These are phyloP conservation scores for Hirundichthys speculiger DNA, from an alignment of 2,113 vertebrate species.

Conservation along the genomic window DNA sequence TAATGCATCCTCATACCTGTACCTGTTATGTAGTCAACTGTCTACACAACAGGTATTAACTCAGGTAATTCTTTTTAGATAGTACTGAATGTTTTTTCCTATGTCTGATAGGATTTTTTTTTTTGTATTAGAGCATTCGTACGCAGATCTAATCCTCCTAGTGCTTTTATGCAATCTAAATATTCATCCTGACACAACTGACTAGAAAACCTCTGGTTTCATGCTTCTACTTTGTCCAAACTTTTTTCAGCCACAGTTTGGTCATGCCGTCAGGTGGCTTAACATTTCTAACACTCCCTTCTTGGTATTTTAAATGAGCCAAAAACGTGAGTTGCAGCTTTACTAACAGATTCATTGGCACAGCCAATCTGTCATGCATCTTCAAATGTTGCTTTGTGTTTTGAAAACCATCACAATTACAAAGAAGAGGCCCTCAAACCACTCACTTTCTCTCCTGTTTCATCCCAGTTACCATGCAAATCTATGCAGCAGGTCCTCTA, in stretches of 20 bases:
- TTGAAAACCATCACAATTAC: conserved; percentile 15
- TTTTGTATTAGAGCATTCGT: too few relatives aligned
- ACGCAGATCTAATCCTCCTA: too few relatives aligned
- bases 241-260: conserved; percentile 46
- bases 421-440: conserved; percentile 12
- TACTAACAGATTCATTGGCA: background rate
- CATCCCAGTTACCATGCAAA: conserved; percentile 39
- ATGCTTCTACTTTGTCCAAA: conserved; percentile 24
- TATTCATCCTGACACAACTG: background rate
- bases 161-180: background rate
- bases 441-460: conserved; percentile 11
- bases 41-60: too few relatives aligned
- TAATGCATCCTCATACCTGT: too few relatives aligned
- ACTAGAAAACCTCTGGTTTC: conserved; percentile 1
- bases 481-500: conserved; percentile 39
- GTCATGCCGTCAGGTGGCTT: conserved; percentile 25
- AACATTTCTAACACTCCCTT: conserved; percentile 11
- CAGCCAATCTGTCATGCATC: background rate
- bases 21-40: too few relatives aligned
- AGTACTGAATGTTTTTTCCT: too few relatives aligned
- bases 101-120: too few relatives aligned
- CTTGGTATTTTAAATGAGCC: background rate
- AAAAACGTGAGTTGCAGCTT: background rate
- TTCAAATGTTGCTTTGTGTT: background rate
- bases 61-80: too few relatives aligned